Evolutionary conservation across 1,140 invertebrate genomes (phyloP).

Genomic region (Rhopalosiphum padi): DNA sequence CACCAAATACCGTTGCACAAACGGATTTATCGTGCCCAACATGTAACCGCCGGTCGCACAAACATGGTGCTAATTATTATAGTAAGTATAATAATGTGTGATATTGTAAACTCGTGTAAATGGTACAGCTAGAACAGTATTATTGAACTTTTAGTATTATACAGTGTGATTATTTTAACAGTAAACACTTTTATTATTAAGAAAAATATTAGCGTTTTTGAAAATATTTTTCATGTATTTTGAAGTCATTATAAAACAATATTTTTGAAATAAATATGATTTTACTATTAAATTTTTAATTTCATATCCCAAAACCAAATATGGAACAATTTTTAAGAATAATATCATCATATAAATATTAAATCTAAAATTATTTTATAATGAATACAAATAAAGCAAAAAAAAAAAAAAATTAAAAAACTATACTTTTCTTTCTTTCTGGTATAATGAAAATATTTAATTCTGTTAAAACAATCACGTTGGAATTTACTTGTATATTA

Average conservation of each 20-base stretch:
- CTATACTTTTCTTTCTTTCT: background rate
- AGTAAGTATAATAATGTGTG: slow-evolving; percentile 21
- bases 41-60: slow-evolving; percentile 30
- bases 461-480: background rate
- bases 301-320: background rate
- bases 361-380: background rate
- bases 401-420: no score
- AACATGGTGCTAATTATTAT: slow-evolving; percentile 41
- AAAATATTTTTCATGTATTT: background rate
- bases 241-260: background rate
- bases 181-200: no score
- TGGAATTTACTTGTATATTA: background rate
- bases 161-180: background rate
- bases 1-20: background rate
- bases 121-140: background rate
- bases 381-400: background rate
- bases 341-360: background rate
- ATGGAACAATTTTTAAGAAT: background rate
- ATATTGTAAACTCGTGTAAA: no score
- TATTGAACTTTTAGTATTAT: background rate
- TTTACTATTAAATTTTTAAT: background rate
- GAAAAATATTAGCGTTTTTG: background rate
- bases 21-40: background rate
- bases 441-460: background rate
- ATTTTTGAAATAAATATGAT: background rate